A percentile compares a stretch with the other conserved stretches of the same genome.
Evolutionary conservation across 2,797 vertebrate genomes (phyloP).

Genomic region (Adrianichthys oophorus): DNA sequence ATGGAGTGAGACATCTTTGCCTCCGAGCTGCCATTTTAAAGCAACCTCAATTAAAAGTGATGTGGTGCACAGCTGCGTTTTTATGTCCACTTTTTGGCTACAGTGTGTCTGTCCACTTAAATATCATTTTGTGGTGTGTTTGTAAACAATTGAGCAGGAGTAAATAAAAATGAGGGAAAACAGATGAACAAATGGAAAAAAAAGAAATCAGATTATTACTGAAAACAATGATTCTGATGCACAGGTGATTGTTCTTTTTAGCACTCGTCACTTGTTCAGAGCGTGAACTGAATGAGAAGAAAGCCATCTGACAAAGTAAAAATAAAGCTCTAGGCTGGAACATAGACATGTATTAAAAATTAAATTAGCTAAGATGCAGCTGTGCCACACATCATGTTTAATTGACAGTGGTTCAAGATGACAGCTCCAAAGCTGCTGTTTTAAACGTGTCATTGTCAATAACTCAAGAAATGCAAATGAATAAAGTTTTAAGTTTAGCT

Average conservation of each 20-base stretch:
- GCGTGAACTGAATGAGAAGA: not conserved
- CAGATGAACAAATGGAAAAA: too few relatives aligned
- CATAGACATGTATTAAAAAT: too few relatives aligned
- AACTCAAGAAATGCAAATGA: too few relatives aligned
- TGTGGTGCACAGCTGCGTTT: not conserved
- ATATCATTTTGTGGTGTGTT: not conserved
- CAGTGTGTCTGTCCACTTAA: too few relatives aligned
- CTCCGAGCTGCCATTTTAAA: not conserved
- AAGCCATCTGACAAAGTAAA: not conserved
- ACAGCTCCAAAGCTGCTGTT: constrained; percentile 3
- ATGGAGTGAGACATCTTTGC: constrained; percentile 5
- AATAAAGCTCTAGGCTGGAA: constrained; percentile 2
- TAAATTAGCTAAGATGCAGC: not conserved
- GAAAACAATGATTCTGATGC: too few relatives aligned
- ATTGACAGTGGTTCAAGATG: constrained; percentile 6
- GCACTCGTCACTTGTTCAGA: too few relatives aligned
- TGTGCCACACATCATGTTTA: constrained; percentile 2
- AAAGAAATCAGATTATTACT: too few relatives aligned
- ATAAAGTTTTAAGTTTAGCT: too few relatives aligned
- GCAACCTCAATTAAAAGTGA: constrained; percentile 3
- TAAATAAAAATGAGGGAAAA: not conserved
- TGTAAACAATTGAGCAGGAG: too few relatives aligned
- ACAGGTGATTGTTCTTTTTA: too few relatives aligned
- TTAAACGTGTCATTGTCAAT: not conserved
- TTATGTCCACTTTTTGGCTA: not conserved